phyloP scores from a whole-genome alignment of 2,888 invertebrate genomes.

The Aleiodes leptofemur region DNA sequence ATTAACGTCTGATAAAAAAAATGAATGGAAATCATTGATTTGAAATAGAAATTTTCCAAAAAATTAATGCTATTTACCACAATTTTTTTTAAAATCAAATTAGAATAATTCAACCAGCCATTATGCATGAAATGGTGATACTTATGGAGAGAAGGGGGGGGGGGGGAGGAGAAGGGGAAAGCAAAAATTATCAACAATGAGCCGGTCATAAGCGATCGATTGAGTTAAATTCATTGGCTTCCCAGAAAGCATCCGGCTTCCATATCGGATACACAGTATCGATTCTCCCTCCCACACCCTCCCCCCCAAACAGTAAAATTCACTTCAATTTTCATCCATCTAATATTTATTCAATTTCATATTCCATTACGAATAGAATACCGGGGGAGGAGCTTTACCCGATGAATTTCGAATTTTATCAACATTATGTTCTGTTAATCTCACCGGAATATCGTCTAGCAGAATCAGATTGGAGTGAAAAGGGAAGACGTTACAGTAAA shows the following conservation, averaged over 20 bases:
- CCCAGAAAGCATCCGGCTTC: slow-evolving; percentile 29
- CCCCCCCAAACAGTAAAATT: neutral
- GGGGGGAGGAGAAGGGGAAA: too few species aligned
- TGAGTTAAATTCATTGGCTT: slow-evolving; percentile 1
- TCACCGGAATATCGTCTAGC: neutral
- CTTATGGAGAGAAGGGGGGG: neutral
- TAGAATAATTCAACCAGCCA: too few species aligned
- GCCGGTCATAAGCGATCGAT: slow-evolving; percentile 19
- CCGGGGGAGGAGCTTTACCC: neutral
- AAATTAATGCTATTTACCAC: too few species aligned
- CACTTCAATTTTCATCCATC: too few species aligned
- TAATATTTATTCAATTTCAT: too few species aligned
- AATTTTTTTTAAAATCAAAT: too few species aligned
- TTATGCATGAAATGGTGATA: neutral
- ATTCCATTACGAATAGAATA: too few species aligned
- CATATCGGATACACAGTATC: slow-evolving; percentile 24
- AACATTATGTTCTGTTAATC: slow-evolving; percentile 9
- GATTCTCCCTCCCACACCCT: neutral
- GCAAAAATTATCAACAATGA: neutral
- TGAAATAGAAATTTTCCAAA: too few species aligned
- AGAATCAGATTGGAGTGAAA: neutral
- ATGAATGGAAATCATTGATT: too few species aligned
- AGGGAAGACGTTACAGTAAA: slow-evolving; percentile 14
- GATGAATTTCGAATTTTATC: slow-evolving; percentile 18
- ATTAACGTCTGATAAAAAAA: too few species aligned